These are phyloP conservation scores for Petaurus breviceps DNA, from an alignment of 2,113 vertebrate species.

Conservation along the genomic window DNA sequence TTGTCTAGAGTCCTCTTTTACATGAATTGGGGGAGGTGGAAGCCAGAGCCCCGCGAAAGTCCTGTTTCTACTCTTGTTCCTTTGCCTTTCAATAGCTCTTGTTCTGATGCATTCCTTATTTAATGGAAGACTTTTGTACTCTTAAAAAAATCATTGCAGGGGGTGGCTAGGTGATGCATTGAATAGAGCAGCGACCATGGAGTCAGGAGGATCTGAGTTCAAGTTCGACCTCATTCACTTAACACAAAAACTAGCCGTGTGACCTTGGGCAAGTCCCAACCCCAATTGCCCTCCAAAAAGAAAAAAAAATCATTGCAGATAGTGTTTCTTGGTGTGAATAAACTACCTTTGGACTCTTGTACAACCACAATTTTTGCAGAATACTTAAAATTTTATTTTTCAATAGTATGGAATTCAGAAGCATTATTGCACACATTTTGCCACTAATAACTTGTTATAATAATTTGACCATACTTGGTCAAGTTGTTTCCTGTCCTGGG, in stretches of 20 bases:
- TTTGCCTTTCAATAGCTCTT: neutral
- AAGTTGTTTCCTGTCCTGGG: neutral
- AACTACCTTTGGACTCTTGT: neutral
- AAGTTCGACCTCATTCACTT: too few species aligned
- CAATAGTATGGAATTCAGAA: neutral
- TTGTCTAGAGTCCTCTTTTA: too few species aligned
- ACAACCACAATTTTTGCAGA: neutral
- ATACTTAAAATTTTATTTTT: neutral
- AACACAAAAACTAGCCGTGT: too few species aligned
- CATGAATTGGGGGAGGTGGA: too few species aligned
- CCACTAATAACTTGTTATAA: neutral
- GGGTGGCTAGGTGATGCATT: too few species aligned
- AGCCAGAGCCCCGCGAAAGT: too few species aligned
- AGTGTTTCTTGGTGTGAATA: neutral
- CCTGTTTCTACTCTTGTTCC: too few species aligned
- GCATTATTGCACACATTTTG: neutral
- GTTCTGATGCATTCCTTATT: neutral
- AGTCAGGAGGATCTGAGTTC: too few species aligned
- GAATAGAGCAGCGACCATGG: too few species aligned
- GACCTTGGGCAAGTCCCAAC: too few species aligned
- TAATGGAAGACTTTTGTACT: neutral
- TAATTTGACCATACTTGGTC: neutral
- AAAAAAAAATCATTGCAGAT: neutral
- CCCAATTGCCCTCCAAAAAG: too few species aligned
- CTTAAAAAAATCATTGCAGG: too few species aligned